These are phyloP conservation scores for Coregonus ussuriensis DNA, from an alignment of 2,797 vertebrate species.

Conservation along the genomic window DNA sequence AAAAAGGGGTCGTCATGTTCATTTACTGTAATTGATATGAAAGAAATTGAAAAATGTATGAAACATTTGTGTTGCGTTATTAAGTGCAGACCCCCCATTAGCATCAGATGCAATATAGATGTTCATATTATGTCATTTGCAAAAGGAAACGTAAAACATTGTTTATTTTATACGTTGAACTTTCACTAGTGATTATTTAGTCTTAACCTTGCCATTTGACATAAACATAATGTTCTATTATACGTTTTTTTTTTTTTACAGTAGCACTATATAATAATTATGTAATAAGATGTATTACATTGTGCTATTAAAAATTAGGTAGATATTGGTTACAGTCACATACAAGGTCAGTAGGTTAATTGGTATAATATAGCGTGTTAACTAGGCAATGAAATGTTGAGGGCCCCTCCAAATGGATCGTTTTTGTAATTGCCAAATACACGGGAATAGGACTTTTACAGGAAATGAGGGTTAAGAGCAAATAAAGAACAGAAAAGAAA, in stretches of 20 bases:
- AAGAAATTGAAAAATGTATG: neutral
- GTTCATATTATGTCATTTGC: neutral
- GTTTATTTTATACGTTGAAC: neutral
- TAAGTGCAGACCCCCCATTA: neutral
- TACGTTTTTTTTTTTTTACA: neutral
- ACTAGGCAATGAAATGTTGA: neutral
- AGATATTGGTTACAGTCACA: neutral
- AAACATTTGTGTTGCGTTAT: neutral
- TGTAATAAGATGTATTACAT: neutral
- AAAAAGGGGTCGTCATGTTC: neutral
- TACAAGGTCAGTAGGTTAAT: constrained; percentile 29
- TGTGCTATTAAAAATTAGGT: neutral
- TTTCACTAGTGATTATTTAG: neutral
- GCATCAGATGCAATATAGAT: neutral
- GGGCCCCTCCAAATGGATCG: neutral
- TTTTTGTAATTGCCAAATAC: neutral
- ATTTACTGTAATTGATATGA: neutral
- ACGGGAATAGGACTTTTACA: constrained; percentile 5
- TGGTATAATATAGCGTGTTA: constrained; percentile 8
- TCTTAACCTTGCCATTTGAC: neutral
- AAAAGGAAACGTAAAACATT: neutral
- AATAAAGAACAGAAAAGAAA: constrained; percentile 40
- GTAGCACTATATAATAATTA: neutral
- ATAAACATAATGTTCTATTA: neutral
- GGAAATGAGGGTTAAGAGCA: constrained; percentile 50